phyloP scores from a whole-genome alignment of 1,140 invertebrate genomes.

The Aphelinus certus region DNA sequence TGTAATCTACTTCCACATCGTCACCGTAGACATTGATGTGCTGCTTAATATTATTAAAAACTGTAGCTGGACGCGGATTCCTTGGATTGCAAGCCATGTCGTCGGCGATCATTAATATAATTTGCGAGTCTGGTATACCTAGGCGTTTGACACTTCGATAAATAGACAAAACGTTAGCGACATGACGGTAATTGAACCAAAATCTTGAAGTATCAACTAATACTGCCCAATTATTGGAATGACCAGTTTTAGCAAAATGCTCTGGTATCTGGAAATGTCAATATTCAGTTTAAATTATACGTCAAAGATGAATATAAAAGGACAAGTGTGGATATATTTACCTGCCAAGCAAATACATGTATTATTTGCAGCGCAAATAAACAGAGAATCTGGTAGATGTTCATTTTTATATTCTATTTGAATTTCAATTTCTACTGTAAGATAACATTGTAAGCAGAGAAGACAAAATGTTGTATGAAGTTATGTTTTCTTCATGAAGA shows the following conservation, averaged over 20 bases:
- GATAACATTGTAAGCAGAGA: no score
- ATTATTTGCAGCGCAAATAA: slow-evolving; percentile 9
- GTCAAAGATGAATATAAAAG: neutral
- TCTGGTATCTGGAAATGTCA: slow-evolving; percentile 55
- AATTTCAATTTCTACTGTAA: no score
- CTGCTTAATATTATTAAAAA: slow-evolving; percentile 98
- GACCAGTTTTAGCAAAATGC: slow-evolving; percentile 67
- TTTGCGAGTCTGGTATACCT: slow-evolving; percentile 96
- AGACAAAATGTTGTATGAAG: no score
- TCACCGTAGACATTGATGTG: slow-evolving; percentile 99
- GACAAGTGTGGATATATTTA: neutral
- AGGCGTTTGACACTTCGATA: slow-evolving; percentile 97
- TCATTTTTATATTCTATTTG: neutral
- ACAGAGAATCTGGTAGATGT: slow-evolving; percentile 2
- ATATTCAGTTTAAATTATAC: neutral
- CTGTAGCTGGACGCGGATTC: slow-evolving; percentile 97
- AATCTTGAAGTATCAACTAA: slow-evolving; percentile 97
- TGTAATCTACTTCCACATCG: slow-evolving; percentile 99
- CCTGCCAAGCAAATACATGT: slow-evolving; percentile 17
- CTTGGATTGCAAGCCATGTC: slow-evolving; percentile 99
- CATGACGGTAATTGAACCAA: slow-evolving; percentile 99
- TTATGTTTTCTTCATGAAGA: no score
- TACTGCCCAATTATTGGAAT: slow-evolving; percentile 99
- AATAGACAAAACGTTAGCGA: slow-evolving; percentile 97
- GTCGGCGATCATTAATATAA: slow-evolving; percentile 98